Evolutionary conservation across 2,888 invertebrate species (phyloP).

Genomic region (Ophion slaviceki): DNA sequence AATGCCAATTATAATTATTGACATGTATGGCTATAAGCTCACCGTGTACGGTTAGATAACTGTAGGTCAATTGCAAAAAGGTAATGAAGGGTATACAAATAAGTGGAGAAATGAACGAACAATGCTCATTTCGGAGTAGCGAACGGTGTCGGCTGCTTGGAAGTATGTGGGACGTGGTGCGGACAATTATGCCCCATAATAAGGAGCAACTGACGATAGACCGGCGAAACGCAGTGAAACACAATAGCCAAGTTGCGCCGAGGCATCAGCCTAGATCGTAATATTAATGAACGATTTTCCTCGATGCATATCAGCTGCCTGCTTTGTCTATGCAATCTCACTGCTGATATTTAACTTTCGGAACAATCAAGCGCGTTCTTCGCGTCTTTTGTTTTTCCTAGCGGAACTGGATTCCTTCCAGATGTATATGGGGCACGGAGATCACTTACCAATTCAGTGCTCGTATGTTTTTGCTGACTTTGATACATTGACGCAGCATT

Average conservation of each 20-base stretch:
- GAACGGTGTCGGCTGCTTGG: constrained; percentile 1
- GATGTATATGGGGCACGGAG: background rate
- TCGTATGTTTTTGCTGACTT: constrained; percentile 63
- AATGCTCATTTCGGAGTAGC: background rate
- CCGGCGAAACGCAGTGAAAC: constrained; percentile 17
- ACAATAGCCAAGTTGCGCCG: constrained; percentile 43
- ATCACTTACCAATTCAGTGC: constrained; percentile 72
- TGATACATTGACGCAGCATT: constrained; percentile 63
- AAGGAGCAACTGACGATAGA: constrained; percentile 19
- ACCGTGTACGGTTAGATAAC: constrained; percentile 2
- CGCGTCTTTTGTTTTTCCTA: background rate
- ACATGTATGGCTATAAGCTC: background rate
- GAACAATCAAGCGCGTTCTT: constrained; percentile 16
- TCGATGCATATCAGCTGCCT: background rate
- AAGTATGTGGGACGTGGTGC: constrained; percentile 56
- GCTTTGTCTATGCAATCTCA: background rate
- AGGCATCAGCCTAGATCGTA: constrained; percentile 49
- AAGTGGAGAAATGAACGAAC: background rate
- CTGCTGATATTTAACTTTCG: constrained; percentile 3
- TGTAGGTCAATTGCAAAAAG: constrained; percentile 4
- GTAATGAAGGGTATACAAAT: background rate
- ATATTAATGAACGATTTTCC: constrained; percentile 11
- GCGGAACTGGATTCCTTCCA: constrained; percentile 11
- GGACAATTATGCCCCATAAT: constrained; percentile 52
- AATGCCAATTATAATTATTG: background rate